Percentiles rank a stretch among this genome's conserved stretches.
These are phyloP conservation scores for Archocentrus centrarchus DNA, from an alignment of 2,113 vertebrate species.

Conservation along the genomic window DNA sequence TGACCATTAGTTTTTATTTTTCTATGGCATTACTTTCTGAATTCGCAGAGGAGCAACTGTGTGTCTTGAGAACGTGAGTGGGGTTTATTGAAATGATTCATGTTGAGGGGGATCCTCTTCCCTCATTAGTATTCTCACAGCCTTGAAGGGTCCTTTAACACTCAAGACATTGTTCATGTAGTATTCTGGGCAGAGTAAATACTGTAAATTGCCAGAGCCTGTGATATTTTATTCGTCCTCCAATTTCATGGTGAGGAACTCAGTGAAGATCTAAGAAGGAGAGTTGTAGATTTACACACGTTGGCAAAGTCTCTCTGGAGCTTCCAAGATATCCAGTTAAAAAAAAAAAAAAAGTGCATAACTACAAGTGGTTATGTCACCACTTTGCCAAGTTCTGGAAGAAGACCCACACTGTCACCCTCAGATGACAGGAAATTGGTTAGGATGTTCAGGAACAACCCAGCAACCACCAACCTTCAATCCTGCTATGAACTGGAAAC, in stretches of 20 bases:
- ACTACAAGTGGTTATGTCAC: no score
- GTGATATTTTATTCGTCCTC: slow-evolving; percentile 24
- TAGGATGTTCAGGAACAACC: no score
- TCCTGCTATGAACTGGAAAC: no score
- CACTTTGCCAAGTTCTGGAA: no score
- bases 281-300: no score
- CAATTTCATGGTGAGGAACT: slow-evolving; percentile 9
- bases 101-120: slow-evolving; percentile 19
- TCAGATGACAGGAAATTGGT: no score
- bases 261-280: neutral
- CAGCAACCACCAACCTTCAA: no score
- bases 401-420: no score
- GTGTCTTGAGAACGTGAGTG: neutral
- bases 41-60: neutral
- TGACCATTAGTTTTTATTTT: neutral
- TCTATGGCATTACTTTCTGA: neutral
- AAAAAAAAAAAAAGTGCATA: no score
- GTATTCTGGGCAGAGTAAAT: slow-evolving; percentile 1
- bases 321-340: no score
- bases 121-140: neutral
- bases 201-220: neutral
- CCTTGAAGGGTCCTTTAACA: slow-evolving; percentile 1
- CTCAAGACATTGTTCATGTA: slow-evolving; percentile 13
- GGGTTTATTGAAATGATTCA: slow-evolving; percentile 30
- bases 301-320: no score